Percentiles rank a stretch among this genome's conserved stretches.
Evolutionary conservation across 2,888 invertebrate genomes (phyloP).

Genomic region (Alloscopus bannaensis): DNA sequence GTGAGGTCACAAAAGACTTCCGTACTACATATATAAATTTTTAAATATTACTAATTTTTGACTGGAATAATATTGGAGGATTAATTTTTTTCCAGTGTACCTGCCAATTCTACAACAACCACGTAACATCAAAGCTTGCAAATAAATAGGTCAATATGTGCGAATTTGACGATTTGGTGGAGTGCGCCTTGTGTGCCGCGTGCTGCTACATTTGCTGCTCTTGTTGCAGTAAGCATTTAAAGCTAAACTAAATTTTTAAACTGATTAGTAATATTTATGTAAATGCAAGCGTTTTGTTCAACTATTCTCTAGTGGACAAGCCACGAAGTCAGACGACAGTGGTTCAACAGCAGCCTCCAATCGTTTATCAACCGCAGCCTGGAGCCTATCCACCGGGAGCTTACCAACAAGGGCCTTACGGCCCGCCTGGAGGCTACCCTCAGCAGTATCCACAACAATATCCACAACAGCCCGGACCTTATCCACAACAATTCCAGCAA

Average conservation of each 20-base stretch:
- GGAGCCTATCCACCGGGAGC: conserved; percentile 46
- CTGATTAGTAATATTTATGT: conserved; percentile 4
- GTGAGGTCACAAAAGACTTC: too few species aligned
- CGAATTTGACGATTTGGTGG: conserved; percentile 70
- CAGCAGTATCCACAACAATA: conserved; percentile 41
- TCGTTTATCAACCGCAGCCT: conserved; percentile 63
- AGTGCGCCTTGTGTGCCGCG: conserved; percentile 71
- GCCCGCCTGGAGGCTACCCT: conserved; percentile 6
- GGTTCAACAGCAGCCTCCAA: conserved; percentile 62
- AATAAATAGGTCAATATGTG: conserved; percentile 63
- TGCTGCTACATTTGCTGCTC: conserved; percentile 68
- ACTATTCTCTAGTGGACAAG: too few species aligned
- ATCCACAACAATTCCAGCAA: conserved; percentile 35
- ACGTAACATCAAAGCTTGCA: background rate
- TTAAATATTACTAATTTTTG: background rate
- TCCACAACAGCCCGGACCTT: conserved; percentile 24
- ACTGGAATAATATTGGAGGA: background rate
- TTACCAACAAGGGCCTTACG: conserved; percentile 31
- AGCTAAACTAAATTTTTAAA: conserved; percentile 5
- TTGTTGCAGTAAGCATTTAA: conserved; percentile 63
- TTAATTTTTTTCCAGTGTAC: background rate
- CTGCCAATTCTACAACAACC: background rate
- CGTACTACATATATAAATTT: too few species aligned
- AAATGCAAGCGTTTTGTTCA: too few species aligned
- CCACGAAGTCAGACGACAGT: conserved; percentile 57